These are phyloP conservation scores for Myotis lucifugus DNA, from an alignment of 2,113 vertebrate species.

Conservation along the genomic window DNA sequence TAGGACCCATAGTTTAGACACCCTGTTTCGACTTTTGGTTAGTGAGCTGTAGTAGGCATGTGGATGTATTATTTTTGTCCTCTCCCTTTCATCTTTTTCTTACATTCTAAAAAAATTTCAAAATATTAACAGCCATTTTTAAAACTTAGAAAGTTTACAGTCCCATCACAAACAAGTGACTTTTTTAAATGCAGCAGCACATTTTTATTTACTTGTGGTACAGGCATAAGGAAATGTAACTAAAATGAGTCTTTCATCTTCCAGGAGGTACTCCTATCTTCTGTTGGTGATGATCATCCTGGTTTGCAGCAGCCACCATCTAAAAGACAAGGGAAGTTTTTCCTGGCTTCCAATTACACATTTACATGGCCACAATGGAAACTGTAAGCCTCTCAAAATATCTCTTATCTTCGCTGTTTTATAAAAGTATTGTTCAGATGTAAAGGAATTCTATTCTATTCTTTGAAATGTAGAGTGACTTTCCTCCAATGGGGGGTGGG, in stretches of 20 bases:
- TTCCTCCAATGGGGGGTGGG: background rate
- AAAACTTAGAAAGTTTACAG: background rate
- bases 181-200: background rate
- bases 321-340: background rate
- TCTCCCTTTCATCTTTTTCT: background rate
- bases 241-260: background rate
- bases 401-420: background rate
- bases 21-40: background rate
- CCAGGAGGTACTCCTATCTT: background rate
- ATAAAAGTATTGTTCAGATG: background rate
- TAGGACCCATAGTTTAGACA: background rate
- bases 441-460: background rate
- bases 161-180: background rate
- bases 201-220: background rate
- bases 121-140: background rate
- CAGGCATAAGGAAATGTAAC: background rate
- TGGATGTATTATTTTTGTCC: background rate
- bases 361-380: background rate
- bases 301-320: background rate
- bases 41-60: background rate
- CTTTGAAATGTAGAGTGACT: constrained; percentile 31
- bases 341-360: background rate
- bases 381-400: background rate
- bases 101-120: background rate
- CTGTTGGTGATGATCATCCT: background rate